Conservation (phyloP, 1,140 invertebrate species). For the Ridgeia piscesae region DNA sequence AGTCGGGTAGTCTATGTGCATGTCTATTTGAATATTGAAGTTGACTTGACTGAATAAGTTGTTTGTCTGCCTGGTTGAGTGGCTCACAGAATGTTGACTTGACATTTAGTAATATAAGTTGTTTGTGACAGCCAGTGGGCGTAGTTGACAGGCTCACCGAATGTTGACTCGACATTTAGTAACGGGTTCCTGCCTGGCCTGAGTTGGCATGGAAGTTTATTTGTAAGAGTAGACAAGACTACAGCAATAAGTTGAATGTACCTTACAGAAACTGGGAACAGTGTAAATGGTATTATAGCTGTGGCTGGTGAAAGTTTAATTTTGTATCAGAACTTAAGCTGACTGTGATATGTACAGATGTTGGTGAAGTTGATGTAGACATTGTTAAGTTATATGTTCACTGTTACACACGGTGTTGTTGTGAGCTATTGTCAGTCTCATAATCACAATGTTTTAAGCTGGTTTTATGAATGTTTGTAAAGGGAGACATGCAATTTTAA, state of each 20-base stretch:
- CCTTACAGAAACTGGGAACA: not conserved
- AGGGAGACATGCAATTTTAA: not conserved
- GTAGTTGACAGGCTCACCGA: no score
- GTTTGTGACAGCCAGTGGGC: no score
- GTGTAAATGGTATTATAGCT: not conserved
- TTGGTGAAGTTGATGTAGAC: not conserved
- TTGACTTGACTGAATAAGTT: no score
- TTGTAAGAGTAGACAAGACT: not conserved
- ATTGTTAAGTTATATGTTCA: not conserved
- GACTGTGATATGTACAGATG: not conserved
- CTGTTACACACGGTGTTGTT: not conserved
- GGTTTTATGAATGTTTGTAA: not conserved
- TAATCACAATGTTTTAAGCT: not conserved
- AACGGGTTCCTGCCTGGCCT: no score
- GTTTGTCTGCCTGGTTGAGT: no score
- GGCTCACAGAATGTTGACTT: no score
- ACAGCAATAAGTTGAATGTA: not conserved
- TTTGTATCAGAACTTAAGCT: not conserved
- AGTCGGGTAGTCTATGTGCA: no score
- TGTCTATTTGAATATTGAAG: no score
- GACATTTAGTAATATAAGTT: no score
- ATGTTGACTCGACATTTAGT: no score
- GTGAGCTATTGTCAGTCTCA: not conserved
- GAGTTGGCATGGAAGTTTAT: no score
- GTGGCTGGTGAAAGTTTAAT: not conserved